Percentiles rank a stretch among this genome's conserved stretches.
Conservation (phyloP, 1,140 invertebrate genomes). For the Caenorhabditis briggsae region DNA sequence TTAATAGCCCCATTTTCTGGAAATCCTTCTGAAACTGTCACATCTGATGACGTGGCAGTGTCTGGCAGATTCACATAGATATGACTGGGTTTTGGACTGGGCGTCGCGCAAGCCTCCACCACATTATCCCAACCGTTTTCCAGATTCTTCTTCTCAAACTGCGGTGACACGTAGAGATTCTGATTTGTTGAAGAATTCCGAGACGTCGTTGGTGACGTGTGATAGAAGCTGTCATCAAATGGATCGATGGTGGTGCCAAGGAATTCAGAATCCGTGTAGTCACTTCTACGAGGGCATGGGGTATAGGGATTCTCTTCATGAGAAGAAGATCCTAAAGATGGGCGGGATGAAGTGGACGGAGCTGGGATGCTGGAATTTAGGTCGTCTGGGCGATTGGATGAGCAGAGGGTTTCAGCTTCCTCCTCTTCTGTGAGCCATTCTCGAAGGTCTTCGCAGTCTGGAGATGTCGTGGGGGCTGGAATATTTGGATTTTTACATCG, state of each 20-base stretch:
- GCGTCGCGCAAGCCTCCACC: neutral
- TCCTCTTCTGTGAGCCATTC: constrained; percentile 48
- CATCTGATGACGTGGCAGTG: too few relatives aligned
- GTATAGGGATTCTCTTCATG: constrained; percentile 23
- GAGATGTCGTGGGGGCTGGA: constrained; percentile 7
- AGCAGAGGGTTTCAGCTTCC: neutral
- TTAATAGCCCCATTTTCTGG: neutral
- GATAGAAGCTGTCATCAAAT: constrained; percentile 23
- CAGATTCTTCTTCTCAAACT: neutral
- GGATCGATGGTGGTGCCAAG: constrained; percentile 13
- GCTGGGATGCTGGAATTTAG: neutral
- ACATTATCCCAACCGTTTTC: constrained; percentile 4
- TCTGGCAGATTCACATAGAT: constrained; percentile 21
- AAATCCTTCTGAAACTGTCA: too few relatives aligned
- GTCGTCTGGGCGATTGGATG: neutral
- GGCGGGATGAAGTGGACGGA: neutral
- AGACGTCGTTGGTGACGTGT: neutral
- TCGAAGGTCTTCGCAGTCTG: neutral
- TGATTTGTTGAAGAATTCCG: constrained; percentile 2
- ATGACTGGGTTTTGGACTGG: neutral
- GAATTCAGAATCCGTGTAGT: constrained; percentile 3
- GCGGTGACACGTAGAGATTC: constrained; percentile 15
- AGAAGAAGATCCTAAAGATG: neutral
- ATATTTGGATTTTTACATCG: neutral
- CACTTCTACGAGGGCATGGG: constrained; percentile 22